A percentile compares a stretch with the other conserved stretches of the same genome.
Evolutionary conservation across 2,888 invertebrate genomes (phyloP).

Genomic region (Pristionchus maxplancki): DNA sequence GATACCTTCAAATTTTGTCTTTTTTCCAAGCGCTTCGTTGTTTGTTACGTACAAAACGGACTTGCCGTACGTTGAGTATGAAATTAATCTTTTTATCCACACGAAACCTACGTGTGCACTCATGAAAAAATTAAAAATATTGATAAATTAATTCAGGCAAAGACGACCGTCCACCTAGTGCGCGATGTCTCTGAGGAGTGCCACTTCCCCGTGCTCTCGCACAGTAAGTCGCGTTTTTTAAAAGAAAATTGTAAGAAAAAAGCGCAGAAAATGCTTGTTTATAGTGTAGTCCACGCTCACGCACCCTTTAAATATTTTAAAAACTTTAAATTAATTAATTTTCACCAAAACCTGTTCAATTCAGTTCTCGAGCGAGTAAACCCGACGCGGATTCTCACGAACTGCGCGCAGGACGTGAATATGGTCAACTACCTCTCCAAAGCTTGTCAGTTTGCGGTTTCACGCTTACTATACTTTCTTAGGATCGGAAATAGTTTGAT

Average conservation of each 20-base stretch:
- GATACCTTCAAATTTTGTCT: too few relatives aligned
- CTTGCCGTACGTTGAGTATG: too few relatives aligned
- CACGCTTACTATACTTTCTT: background rate
- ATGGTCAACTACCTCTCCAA: slow-evolving; percentile 59
- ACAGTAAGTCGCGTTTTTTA: background rate
- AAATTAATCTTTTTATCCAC: too few relatives aligned
- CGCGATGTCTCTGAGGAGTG: slow-evolving; percentile 42
- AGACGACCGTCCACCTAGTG: slow-evolving; percentile 25
- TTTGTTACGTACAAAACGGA: too few relatives aligned
- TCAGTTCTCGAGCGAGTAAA: slow-evolving; percentile 69
- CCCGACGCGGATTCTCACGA: slow-evolving; percentile 67
- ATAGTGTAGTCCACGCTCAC: background rate
- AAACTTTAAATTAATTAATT: background rate
- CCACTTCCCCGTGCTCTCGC: slow-evolving; percentile 46
- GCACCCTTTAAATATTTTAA: background rate
- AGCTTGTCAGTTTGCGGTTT: slow-evolving; percentile 51
- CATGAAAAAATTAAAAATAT: background rate
- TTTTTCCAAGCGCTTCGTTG: too few relatives aligned
- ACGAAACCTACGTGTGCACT: background rate
- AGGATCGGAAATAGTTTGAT: too few relatives aligned
- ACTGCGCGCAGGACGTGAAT: slow-evolving; percentile 63
- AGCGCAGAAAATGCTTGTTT: background rate
- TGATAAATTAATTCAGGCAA: background rate
- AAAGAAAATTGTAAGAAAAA: background rate
- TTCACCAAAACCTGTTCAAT: too few relatives aligned